Conservation (phyloP, 1,140 invertebrate genomes). For the Ips typographus region DNA sequence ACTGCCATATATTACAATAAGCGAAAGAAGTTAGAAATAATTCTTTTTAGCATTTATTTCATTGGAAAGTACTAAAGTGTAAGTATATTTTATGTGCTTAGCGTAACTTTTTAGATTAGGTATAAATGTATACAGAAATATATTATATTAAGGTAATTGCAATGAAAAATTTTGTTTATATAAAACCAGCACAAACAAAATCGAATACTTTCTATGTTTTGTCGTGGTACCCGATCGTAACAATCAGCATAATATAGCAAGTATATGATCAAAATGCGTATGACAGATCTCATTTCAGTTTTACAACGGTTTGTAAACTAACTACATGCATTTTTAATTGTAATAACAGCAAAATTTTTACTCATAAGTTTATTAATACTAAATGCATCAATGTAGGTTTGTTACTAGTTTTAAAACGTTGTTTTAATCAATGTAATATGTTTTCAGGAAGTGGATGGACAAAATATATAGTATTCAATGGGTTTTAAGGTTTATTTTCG, state of each 20-base stretch:
- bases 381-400: no score
- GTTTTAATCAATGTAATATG: slow-evolving; percentile 22
- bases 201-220: slow-evolving; percentile 21
- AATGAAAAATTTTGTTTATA: slow-evolving; percentile 18
- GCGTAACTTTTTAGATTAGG: slow-evolving; percentile 3
- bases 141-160: slow-evolving; percentile 15
- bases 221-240: slow-evolving; percentile 5
- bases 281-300: slow-evolving; percentile 18
- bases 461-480: slow-evolving; percentile 33
- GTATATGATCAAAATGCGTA: background rate
- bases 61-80: slow-evolving; percentile 20
- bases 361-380: no score
- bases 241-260: background rate
- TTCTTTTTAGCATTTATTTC: slow-evolving; percentile 22
- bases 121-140: slow-evolving; percentile 8
- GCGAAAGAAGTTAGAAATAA: slow-evolving; percentile 8
- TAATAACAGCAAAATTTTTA: slow-evolving; percentile 3
- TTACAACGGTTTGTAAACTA: slow-evolving; percentile 4
- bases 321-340: background rate
- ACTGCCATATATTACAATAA: slow-evolving; percentile 23
- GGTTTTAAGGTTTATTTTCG: slow-evolving; percentile 5
- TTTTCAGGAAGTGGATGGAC: slow-evolving; percentile 28
- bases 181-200: background rate
- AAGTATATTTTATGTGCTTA: slow-evolving; percentile 9
- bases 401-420: no score